Conservation (phyloP, 2,113 vertebrate genomes). For the Pseudopodoces humilis region DNA sequence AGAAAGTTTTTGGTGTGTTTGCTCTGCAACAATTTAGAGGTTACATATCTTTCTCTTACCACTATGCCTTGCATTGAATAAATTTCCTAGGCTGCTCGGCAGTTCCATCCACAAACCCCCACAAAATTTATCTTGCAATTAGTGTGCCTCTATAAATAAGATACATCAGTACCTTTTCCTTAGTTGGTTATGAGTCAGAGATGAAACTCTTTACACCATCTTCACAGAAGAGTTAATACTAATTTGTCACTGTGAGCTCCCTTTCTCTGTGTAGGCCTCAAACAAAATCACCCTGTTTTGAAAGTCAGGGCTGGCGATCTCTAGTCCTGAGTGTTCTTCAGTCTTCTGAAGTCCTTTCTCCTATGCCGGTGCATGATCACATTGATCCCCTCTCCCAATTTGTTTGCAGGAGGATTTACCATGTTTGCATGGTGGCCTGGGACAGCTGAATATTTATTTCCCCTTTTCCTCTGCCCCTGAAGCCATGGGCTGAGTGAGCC, state of each 20-base stretch:
- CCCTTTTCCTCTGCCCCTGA: neutral
- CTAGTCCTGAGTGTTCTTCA: neutral
- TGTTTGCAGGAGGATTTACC: neutral
- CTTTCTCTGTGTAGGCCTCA: neutral
- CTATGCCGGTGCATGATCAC: fast-evolving
- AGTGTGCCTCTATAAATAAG: neutral
- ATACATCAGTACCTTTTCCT: neutral
- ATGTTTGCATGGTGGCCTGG: fast-evolving
- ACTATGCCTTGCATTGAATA: neutral
- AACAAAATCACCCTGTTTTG: neutral
- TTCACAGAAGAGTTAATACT: neutral
- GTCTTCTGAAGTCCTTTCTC: neutral
- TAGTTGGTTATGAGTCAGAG: neutral
- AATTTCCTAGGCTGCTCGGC: neutral
- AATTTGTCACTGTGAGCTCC: neutral
- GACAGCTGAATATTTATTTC: neutral
- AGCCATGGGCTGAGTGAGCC: neutral
- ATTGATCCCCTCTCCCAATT: neutral
- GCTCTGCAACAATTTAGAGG: neutral
- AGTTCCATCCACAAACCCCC: neutral
- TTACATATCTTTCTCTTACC: neutral
- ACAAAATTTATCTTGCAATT: neutral
- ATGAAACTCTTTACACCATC: neutral
- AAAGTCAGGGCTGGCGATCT: neutral
- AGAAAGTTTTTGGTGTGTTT: neutral